phyloP scores from a whole-genome alignment of 1,140 invertebrate species.

The Calosoma granatense region DNA sequence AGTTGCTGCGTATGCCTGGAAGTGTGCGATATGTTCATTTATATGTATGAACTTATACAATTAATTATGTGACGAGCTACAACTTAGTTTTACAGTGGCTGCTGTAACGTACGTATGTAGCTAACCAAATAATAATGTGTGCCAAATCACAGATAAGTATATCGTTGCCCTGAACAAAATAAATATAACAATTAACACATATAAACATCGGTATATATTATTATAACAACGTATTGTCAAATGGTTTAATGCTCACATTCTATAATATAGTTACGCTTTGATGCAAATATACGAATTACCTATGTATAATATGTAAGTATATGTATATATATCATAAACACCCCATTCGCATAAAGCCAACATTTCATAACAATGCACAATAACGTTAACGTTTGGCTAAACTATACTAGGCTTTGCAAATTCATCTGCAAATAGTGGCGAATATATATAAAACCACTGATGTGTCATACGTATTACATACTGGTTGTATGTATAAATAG shows the following conservation, averaged over 20 bases:
- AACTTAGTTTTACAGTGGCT: not conserved
- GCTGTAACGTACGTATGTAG: not conserved
- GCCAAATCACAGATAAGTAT: not conserved
- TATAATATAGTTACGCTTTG: not conserved
- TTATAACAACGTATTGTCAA: not conserved
- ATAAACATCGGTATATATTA: not conserved
- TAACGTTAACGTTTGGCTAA: not conserved
- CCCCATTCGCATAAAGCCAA: not conserved
- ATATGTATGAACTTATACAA: not conserved
- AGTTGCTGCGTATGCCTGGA: too few relatives aligned
- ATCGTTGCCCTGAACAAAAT: not conserved
- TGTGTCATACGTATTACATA: not conserved
- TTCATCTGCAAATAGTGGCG: not conserved
- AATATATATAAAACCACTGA: not conserved
- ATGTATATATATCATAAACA: not conserved
- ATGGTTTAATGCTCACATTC: not conserved
- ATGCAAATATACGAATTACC: not conserved
- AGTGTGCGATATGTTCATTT: too few relatives aligned
- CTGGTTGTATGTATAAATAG: not conserved
- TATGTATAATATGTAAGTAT: not conserved
- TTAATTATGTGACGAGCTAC: not conserved
- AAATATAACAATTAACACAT: not conserved
- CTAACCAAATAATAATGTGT: not conserved
- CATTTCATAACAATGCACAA: not conserved
- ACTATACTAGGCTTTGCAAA: not conserved